phyloP scores from a whole-genome alignment of 2,113 vertebrate genomes.

The Camelus dromedarius region DNA sequence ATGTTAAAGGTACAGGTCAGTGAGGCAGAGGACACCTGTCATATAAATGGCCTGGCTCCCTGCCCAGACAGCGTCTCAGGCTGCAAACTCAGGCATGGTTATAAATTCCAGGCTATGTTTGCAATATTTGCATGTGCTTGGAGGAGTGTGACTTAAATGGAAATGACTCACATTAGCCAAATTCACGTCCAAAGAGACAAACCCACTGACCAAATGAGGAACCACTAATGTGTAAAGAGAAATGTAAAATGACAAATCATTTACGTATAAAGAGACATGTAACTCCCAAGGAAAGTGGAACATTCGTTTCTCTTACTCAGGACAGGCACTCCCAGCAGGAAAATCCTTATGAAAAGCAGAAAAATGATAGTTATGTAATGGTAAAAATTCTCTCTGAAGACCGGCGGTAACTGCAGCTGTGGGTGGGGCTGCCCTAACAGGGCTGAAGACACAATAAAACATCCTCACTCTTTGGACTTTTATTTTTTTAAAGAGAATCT shows the following conservation, averaged over 20 bases:
- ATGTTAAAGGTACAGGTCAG: not conserved
- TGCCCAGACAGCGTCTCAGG: not conserved
- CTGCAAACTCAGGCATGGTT: not conserved
- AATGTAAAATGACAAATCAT: not conserved
- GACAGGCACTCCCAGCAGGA: not conserved
- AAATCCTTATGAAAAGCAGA: not conserved
- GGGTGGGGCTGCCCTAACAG: not conserved
- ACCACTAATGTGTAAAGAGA: not conserved
- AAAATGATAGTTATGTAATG: not conserved
- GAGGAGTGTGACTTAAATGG: not conserved
- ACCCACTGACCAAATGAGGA: not conserved
- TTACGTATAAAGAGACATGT: not conserved
- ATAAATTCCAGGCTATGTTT: not conserved
- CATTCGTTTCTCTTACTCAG: not conserved
- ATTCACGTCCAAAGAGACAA: not conserved
- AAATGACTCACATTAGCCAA: not conserved
- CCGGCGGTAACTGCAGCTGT: not conserved
- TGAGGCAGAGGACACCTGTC: not conserved
- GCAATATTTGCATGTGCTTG: not conserved
- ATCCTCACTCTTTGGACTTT: not conserved
- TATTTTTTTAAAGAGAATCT: not conserved
- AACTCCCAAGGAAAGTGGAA: not conserved
- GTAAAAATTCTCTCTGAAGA: not conserved
- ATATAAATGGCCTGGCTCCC: not conserved
- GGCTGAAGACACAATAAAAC: not conserved